Evolutionary conservation across 2,113 vertebrate species (phyloP), one percentile per base, ranked within the genome.

Genomic region (Prochilodus magdalenae): DNA sequence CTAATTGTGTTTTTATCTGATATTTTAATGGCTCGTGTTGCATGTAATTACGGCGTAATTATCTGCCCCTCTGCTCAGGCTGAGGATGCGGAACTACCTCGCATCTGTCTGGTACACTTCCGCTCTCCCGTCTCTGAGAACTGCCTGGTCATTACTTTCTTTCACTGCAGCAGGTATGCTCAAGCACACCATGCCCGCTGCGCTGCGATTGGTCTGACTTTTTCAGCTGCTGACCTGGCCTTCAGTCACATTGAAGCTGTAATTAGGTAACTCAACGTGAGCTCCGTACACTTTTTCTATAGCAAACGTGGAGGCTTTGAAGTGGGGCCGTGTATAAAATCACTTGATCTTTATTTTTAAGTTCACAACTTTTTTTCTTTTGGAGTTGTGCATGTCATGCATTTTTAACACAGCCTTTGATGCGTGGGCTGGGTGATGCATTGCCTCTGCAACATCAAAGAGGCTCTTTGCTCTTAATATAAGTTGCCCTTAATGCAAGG

Each of bases 351-450:
- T 92, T 90, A 91, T 81, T 15, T 94, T 91, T 92, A 96, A 96
- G 95, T 97, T 97, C 95, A 95, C 96, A 97, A 97, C 94, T 47
- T 66, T 76, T 95, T 97, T 97, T 92, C 90, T 87, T 94, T 97
- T 5, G 3, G 96, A 96, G 94, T 94, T 93, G 94, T 95, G 94
- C 95, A 96, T 96, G 96, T 96, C 95, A 97, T 98, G 96, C 97
- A 97, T 98, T 97, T 97, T 98, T 97, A 97, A 97, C 96, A 94
- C 95, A 96, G 94, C 94, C 96, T 98, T 97, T 97, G 96, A 82
- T 96, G 95, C 96, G 10, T 97, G 90, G 94, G 94, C 94, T 96
- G 88, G 88, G 93, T 96, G 96, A 97, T 96, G 94, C 95, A 95
- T 96, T 95, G 95, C 96, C 94, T 92, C 91, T 89, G 90, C 85